Base-by-base conservation (phyloP, 1,140 invertebrate genomes). In the Bursaphelenchus mucronatus region DNA sequence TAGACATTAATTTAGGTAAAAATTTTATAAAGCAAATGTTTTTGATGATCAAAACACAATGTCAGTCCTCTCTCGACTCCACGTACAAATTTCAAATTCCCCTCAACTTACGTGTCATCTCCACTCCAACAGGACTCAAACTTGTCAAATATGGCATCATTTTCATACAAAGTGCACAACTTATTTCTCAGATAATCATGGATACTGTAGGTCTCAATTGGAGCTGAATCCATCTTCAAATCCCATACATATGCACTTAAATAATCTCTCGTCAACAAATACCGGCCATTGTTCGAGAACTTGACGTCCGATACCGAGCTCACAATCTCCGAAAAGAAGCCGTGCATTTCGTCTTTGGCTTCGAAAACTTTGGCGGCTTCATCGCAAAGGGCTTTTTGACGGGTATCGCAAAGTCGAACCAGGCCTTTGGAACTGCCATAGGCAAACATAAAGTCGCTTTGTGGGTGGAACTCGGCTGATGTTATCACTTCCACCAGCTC, bases 71-170 rank as follows among this genome's bases (percentile, higher is more conserved):
- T n/a, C n/a, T n/a, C n/a, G n/a, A n/a, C n/a, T n/a, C n/a, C n/a
- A n/a, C n/a, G n/a, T n/a, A n/a, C n/a, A n/a, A n/a, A n/a, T n/a
- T n/a, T n/a, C n/a, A n/a, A n/a, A n/a, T 30, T 30, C 30, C 43
- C 11, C 41, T 30, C 19, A 13, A 55, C 83, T 81, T 82, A 87
- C 86, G 90, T 89, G 83, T 98, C 94, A 82, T 92, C 91, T 67
- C 94, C 92, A 82, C 94, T 95, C 93, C 94, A 98, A 84, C 93
- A 95, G 84, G 94, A 97, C 83, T 97, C 94, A 84, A 99, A 99
- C 84, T 98, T 98, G 85, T 99, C 95, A 84, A 98, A 99, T 83
- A 99, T 99, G 84, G 93, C 97, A 84, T 99, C 95, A 84, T 97
- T 98, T 86, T 99, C 95, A 83, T 98, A 98, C 66, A 99, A 84